Evolutionary conservation across 2,888 invertebrate genomes (phyloP), one percentile per base, ranked within the genome.

Genomic region (Polymixis lichenea): DNA sequence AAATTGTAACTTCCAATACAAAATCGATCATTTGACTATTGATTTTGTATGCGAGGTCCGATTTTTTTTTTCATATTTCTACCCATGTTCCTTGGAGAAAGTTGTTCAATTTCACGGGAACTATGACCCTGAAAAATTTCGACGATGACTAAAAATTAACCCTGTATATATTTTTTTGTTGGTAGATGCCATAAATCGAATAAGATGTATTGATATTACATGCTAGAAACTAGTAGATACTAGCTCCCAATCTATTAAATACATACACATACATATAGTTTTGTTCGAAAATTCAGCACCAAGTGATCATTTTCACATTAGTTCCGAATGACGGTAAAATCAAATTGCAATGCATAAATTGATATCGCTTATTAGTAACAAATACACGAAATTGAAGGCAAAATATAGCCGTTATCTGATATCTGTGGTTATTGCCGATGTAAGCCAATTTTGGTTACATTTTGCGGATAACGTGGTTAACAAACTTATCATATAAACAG

Each of bases 341-440:
- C 62, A 61, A 85, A 81, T 73, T 62, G 28, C 61, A 71, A 56
- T 67, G 70, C 58, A 70, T 62, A 55, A 28, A 85, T 79, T 68
- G 75, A 82, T 77, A 72, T 68, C 13, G 56, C 62, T 56, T 62
- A 64, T 73, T 76, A 72, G 60, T 66, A 60, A 60, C 72, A 58
- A 75, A 80, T 71, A 64, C 22, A 11, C 19, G 49, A 65, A 68
- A 74, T 77, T 43, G 25, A 28, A 51, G 32, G 58, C 64, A 60
- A 49, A 71, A 81, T 74, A 43, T 43, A 22, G 61, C 22, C 38
- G 7, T n/a, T 46, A 64, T 55, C 60, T 28, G 70, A 68, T 81
- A 65, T 61, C 53, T 55, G 82, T 5, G 71, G 73, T 74, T 51
- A 46, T 55, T 58, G n/a, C n/a, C 7, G 56, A 68, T 61, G 72